Base-by-base conservation (phyloP, 1,140 invertebrate genomes). In the Drosophila nebulosa region DNA sequence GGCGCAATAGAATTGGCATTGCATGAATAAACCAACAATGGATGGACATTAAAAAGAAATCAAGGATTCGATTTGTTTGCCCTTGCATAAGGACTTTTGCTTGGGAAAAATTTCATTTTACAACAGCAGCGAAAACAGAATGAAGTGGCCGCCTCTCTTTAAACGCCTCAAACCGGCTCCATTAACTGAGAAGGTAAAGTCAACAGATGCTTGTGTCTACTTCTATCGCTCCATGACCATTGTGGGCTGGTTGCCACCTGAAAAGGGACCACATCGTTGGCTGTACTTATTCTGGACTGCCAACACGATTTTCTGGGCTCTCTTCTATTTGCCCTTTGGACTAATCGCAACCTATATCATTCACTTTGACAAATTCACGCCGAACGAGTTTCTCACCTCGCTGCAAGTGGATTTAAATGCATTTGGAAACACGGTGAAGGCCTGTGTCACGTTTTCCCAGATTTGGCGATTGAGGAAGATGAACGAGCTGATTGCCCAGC, bases 21-120 rank as follows among this genome's bases (percentile, higher is more conserved):
- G 14, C 26, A 72, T 72, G 21, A 72, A 78, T 72, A 60, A 72
- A 59, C 39, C 68, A 72, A 69, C 63, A 64, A 69, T 61, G 57
- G 56, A 46, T 14, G 42, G 42, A 32, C 78, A 81, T 81, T 80
- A 74, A 81, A 81, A 81, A 69, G 53, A 55, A 50, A 80, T 81
- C 75, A 83, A 50, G 32, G 21, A 35, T 0, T 35, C 24, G 67
- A 16, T 21, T 10, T 4, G 16, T 46, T 10, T 3, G 9, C 1
- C 35, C 9, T 10, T 56, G 9, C 73, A 74, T 73, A 71, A 55
- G 22, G 35, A 9, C 4, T 14, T 24, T 42, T 0, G 3, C 16
- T 32, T 26, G 27, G 26, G 26, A 7, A 10, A 14, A 14, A 0
- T 32, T 55, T 30, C 26, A 55, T 27, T 30, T 55, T 7, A 12